Percentiles rank a stretch among this genome's conserved stretches.
These are phyloP conservation scores for Nematostella vectensis DNA, from an alignment of 92 coral and sea anemone genomes.

Conservation along the genomic window DNA sequence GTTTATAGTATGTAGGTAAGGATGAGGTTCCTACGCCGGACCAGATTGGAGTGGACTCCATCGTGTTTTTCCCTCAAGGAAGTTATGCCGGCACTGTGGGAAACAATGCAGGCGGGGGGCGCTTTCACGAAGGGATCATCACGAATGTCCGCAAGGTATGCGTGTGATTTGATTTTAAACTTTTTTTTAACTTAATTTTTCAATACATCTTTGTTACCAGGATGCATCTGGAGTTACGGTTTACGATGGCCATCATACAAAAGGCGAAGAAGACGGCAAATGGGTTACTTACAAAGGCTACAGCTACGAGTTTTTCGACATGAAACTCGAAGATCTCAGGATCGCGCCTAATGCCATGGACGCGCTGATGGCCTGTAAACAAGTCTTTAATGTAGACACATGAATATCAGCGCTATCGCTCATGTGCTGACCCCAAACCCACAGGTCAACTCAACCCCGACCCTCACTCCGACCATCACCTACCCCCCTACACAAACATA, in stretches of 20 bases:
- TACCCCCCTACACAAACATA: too few relatives aligned
- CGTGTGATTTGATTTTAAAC: not conserved
- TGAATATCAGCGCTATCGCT: too few relatives aligned
- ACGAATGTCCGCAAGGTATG: slow-evolving; percentile 69
- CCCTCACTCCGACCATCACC: too few relatives aligned
- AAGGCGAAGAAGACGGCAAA: slow-evolving; percentile 81
- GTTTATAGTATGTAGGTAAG: slow-evolving; percentile 61
- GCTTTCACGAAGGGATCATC: slow-evolving; percentile 81
- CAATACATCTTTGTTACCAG: slow-evolving; percentile 12
- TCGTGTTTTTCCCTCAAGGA: slow-evolving; percentile 93
- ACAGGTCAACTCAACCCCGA: too few relatives aligned
- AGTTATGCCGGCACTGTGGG: slow-evolving; percentile 76
- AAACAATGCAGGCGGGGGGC: slow-evolving; percentile 81
- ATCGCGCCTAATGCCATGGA: slow-evolving; percentile 98
- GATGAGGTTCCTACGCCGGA: slow-evolving; percentile 71
- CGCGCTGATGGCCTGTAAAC: slow-evolving; percentile 79
- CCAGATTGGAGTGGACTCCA: slow-evolving; percentile 84
- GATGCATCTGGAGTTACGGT: slow-evolving; percentile 42
- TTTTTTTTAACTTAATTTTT: not conserved
- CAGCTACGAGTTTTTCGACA: slow-evolving; percentile 39
- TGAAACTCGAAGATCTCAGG: slow-evolving; percentile 58
- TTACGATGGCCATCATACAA: slow-evolving; percentile 88
- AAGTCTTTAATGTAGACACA: slow-evolving; percentile 29
- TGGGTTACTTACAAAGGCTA: slow-evolving; percentile 75
- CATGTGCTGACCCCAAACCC: too few relatives aligned